phyloP scores from a whole-genome alignment of 2,113 vertebrate genomes.

The Callionymus lyra region DNA sequence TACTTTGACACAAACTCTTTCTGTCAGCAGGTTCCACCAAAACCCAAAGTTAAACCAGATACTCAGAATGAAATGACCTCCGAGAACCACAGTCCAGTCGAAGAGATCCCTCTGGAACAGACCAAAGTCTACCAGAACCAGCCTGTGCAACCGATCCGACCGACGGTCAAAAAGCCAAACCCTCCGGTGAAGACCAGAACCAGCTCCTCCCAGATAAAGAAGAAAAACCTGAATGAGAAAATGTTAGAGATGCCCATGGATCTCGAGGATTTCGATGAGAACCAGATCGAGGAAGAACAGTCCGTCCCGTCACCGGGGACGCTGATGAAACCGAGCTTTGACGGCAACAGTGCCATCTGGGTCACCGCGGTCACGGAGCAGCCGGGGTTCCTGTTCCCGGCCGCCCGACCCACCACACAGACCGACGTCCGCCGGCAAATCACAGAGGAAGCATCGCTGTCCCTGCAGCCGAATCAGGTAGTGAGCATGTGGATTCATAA shows the following conservation, averaged over 20 bases:
- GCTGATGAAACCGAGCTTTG: slow-evolving; percentile 18
- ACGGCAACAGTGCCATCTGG: slow-evolving; percentile 48
- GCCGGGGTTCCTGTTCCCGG: slow-evolving; percentile 59
- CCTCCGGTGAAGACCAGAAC: slow-evolving; percentile 1
- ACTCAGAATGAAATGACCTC: slow-evolving; percentile 21
- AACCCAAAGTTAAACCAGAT: slow-evolving; percentile 17
- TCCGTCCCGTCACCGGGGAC: slow-evolving; percentile 9
- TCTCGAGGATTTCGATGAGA: slow-evolving; percentile 13
- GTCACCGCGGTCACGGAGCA: slow-evolving; percentile 42
- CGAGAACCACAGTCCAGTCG: slow-evolving; percentile 47
- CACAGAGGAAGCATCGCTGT: slow-evolving; percentile 57
- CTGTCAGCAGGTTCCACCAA: slow-evolving; percentile 14
- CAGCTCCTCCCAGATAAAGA: slow-evolving; percentile 9
- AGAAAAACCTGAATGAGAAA: slow-evolving; percentile 1
- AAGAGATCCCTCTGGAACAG: slow-evolving; percentile 51
- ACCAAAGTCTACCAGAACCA: slow-evolving; percentile 58
- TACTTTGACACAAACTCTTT: too few species aligned
- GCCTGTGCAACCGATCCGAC: slow-evolving; percentile 1
- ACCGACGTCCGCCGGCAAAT: slow-evolving; percentile 34
- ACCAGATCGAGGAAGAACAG: slow-evolving; percentile 36
- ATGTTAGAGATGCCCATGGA: slow-evolving; percentile 9
- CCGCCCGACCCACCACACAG: slow-evolving; percentile 17
- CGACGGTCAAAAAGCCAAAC: slow-evolving; percentile 16
- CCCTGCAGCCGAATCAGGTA: slow-evolving; percentile 32
- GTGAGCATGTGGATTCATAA: too few species aligned